Evolutionary conservation across 2,797 vertebrate species (phyloP), one percentile per base, ranked within the genome.

Genomic region (Ispidina lecontei): DNA sequence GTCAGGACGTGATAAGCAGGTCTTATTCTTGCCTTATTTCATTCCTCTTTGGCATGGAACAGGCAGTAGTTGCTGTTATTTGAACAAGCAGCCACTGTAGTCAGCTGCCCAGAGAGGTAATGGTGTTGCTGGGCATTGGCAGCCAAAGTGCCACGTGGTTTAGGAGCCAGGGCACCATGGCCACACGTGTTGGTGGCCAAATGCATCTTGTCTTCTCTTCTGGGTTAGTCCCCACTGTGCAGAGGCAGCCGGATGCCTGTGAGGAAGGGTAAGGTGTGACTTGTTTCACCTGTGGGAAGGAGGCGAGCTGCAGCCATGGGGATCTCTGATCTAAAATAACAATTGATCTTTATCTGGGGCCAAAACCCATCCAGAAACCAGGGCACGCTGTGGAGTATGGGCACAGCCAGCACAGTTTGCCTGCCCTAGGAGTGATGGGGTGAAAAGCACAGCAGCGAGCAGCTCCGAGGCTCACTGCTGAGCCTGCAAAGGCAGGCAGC

Each of bases 1-100:
- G 0, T 33, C 58, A n/a, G 0, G 0, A 43, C 3, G 4, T 0
- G 55, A 62, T 14, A 35, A 65, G 47, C 31, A 47, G 41, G 47
- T 59, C 63, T 75, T 39, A 39, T 39, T 51, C 78, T 73, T 28
- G 29, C 65, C 43, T 79, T 10, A 4, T 10, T 60, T 56, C 54
- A 2, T n/a, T 85, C n/a, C 72, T 46, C 46, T 69, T 56, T 11
- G 6, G 69, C 22, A 17, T 1, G 9, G 70, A 49, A 22, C 14
- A 46, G 65, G 51, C 35, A 15, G 31, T 8, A n/a, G 26, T 17
- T 84, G 7, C 5, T 52, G 54, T 31, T 10, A 46, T 33, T 56
- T 28, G 35, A 69, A 22, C 15, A 10, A 11, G 19, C 31, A 44
- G 56, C 43, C 29, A 0, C 51, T 35, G 64, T 44, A 23, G 1